Base-by-base conservation (phyloP, 2,797 vertebrate genomes). In the Melanotaenia trifasciata region DNA sequence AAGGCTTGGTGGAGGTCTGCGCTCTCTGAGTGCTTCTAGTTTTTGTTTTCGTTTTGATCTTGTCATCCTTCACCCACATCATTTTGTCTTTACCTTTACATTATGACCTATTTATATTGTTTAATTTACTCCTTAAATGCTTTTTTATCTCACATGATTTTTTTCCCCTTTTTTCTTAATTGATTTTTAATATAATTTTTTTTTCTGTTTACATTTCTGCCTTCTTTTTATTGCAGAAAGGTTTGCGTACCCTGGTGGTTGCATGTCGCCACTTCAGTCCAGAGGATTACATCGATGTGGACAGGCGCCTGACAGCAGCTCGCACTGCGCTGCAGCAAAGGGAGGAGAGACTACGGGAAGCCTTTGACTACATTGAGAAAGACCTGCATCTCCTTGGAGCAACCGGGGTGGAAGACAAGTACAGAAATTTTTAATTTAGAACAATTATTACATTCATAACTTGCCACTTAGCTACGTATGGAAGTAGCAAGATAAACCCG, bases 321-420 rank as follows among this genome's bases (percentile, higher is more conserved):
- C 96, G 96, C 54, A 98, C 97, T 0, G 97, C 98, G 57, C 94
- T 99, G 86, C 97, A 99, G 70, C 97, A 97, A 53, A 94, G 97
- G 60, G 97, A 99, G 64, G 96, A 98, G 76, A 93, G 92, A 50
- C 85, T 99, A 35, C 94, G 95, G 67, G 93, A 96, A 67, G 95
- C 94, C 26, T 99, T 99, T 90, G 92, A 90, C 90, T 95, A 95
- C 88, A 96, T 98, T 38, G 98, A 99, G 87, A 96, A 81, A 87
- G 96, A 99, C 77, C 92, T 99, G 87, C 94, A 96, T 35, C 78
- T 99, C 67, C 96, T 99, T 66, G 98, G 98, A 82, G 97, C 97
- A 51, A 98, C 98, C 0, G 98, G 96, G 68, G 98, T 99, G 24
- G 98, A 99, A 92, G 98, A 99, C 94, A 98, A 96, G 98, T 97